Percentiles rank a stretch among this genome's conserved stretches.
Conservation (phyloP, 2,888 invertebrate species). For the Eretmocerus hayati region DNA sequence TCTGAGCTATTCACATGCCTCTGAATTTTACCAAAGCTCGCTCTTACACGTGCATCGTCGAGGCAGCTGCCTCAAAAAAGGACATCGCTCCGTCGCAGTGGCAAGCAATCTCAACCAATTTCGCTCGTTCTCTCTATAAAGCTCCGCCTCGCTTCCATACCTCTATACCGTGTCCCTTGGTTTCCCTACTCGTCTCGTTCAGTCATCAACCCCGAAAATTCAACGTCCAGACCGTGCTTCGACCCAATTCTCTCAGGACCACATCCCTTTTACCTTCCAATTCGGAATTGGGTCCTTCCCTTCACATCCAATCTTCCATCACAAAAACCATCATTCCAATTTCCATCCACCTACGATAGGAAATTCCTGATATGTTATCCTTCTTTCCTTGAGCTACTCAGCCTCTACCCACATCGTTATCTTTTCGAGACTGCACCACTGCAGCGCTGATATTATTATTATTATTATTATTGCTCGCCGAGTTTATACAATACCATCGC, state of each 20-base stretch:
- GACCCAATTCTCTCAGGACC: slow-evolving; percentile 11
- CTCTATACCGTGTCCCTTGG: neutral
- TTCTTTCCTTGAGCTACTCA: no score
- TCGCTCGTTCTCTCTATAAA: slow-evolving; percentile 16
- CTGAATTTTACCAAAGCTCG: no score
- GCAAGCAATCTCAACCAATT: slow-evolving; percentile 11
- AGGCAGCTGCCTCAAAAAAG: no score
- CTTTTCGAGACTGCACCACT: no score
- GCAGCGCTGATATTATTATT: neutral
- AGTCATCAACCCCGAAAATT: slow-evolving; percentile 5
- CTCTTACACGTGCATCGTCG: no score
- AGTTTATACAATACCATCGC: neutral
- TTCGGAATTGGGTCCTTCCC: neutral
- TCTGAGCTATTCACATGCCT: no score
- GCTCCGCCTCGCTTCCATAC: no score
- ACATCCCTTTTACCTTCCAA: neutral
- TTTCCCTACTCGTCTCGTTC: slow-evolving; percentile 4
- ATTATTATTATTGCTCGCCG: neutral
- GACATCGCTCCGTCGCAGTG: slow-evolving; percentile 7
- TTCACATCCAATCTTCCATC: neutral
- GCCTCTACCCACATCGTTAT: no score
- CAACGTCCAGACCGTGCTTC: neutral
- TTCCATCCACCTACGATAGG: no score
- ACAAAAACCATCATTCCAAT: neutral
- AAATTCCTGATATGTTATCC: no score